Evolutionary conservation across 2,113 vertebrate genomes (phyloP), one percentile per base, ranked within the genome.

Genomic region (Entelurus aequoreus): DNA sequence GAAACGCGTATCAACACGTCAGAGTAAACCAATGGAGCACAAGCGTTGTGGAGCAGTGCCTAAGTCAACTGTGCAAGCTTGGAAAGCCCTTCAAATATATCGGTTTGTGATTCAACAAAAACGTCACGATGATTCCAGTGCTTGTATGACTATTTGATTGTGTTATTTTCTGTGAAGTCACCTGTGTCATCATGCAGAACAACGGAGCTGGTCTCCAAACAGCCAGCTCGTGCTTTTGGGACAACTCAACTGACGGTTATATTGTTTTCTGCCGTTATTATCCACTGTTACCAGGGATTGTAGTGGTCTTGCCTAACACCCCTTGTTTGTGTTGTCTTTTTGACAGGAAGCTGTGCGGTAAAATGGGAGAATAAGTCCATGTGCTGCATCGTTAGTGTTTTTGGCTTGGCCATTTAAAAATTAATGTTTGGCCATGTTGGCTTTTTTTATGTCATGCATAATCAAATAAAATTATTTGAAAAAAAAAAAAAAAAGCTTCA

Each of bases 11-110:
- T 69, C 92, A 97, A 71, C 94, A 97, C 83, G 94, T 86, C 89
- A 92, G 88, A 74, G 96, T 98, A 16, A 94, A 94, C 40, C 95
- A 96, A 74, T 99, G 96, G 96, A 94, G 90, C 58, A 92, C 90
- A 0, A 90, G 83, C 1, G 91, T 98, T 0, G 90, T 95, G 64
- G 96, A 98, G 60, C 94, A 95, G 71, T 94, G 94, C 2, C 86
- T 98, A 49, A 93, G 90, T 85, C 96, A 97, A 9, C 94, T 99
- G 70, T 94, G 92, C 72, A 98, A 94, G 75, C 88, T 98, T 63
- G 92, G 91, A n/a, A 98, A 97, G 54, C 94, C 95, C 6, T 97
- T 95, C 81, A 98, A 99, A 71, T 99, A 98, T 48, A 97, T 99
- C 0, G 93, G 96, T 97, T 48, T 6, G 36, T 48, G 10, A 5